Base-by-base conservation (phyloP, 2,113 vertebrate species). In the Zosterops borbonicus region DNA sequence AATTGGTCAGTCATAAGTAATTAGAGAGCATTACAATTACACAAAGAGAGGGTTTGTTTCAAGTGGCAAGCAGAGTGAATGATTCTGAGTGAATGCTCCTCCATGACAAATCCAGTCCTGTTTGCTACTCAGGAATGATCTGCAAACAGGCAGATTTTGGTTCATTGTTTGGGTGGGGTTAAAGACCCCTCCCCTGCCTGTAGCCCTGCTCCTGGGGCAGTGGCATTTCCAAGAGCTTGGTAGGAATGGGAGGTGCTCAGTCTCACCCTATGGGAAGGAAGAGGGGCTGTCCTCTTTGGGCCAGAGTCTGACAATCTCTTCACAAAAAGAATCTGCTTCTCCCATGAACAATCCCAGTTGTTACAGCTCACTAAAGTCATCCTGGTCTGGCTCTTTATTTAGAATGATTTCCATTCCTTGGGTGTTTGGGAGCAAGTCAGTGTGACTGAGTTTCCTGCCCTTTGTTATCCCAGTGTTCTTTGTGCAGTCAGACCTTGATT, bases 1-100 rank as follows among this genome's bases (percentile, higher is more conserved):
- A 92, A 93, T 93, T 86, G 86, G 83, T 87, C 65, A 71, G 93
- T 94, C 86, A 44, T 86, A 56, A 94, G 76, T 87, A 90, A 94
- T 95, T 92, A 90, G 69, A 62, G 56, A 78, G 44, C 52, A 33
- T 33, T 90, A 22, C 28, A 56, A 22, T 70, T 33, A 33, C 87
- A 91, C 70, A 92, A 94, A 94, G 84, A 73, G 74, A 92, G 94
- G 59, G 70, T 85, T 91, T 92, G 63, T 91, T 91, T 74, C 62
- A 35, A 89, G 44, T 53, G 64, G 63, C 41, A 69, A 92, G 74
- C 0, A 0, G 22, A 82, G 60, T 56, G 92, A 87, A 49, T 70
- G 83, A 27, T 67, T 52, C 68, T 1, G 5, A 83, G 41, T 27
- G 68, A 92, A 83, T 67, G 46, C 39, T 58, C 31, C 62, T 50